phyloP scores from a whole-genome alignment of 2,113 vertebrate genomes.

The Macquaria ambigua region DNA sequence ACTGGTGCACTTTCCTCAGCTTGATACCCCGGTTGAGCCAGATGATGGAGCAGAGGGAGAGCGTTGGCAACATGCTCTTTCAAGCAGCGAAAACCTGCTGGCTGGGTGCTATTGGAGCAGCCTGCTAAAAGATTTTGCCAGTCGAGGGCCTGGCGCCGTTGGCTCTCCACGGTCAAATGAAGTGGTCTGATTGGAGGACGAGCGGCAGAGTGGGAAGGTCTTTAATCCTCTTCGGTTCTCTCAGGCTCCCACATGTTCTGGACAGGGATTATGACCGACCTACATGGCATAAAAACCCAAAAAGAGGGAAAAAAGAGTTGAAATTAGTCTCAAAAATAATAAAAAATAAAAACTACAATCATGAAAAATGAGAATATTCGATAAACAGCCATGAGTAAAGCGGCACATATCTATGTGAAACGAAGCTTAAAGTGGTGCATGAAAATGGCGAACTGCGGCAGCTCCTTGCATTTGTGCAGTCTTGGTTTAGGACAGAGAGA shows the following conservation, averaged over 20 bases:
- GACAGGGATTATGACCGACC: slow-evolving; percentile 59
- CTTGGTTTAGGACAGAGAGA: slow-evolving; percentile 65
- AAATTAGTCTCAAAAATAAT: neutral
- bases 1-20: slow-evolving; percentile 86
- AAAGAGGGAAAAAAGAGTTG: neutral
- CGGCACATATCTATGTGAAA: slow-evolving; percentile 10
- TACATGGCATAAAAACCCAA: slow-evolving; percentile 35
- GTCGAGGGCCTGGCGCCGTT: slow-evolving; percentile 45
- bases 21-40: slow-evolving; percentile 92
- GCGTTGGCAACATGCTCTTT: slow-evolving; percentile 91
- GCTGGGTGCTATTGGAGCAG: slow-evolving; percentile 60
- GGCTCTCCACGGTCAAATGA: slow-evolving; percentile 39
- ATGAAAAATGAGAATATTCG: neutral
- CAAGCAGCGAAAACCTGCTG: slow-evolving; percentile 65
- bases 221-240: slow-evolving; percentile 64
- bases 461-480: slow-evolving; percentile 66
- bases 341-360: neutral
- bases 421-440: slow-evolving; percentile 51
- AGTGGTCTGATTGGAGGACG: slow-evolving; percentile 57
- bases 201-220: slow-evolving; percentile 45
- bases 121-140: slow-evolving; percentile 33
- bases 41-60: slow-evolving; percentile 90
- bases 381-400: slow-evolving; percentile 4
- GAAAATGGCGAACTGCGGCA: slow-evolving; percentile 79
- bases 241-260: slow-evolving; percentile 59